Evolutionary conservation across 2,888 invertebrate species (phyloP).

Genomic region (Amphimallon solstitiale): DNA sequence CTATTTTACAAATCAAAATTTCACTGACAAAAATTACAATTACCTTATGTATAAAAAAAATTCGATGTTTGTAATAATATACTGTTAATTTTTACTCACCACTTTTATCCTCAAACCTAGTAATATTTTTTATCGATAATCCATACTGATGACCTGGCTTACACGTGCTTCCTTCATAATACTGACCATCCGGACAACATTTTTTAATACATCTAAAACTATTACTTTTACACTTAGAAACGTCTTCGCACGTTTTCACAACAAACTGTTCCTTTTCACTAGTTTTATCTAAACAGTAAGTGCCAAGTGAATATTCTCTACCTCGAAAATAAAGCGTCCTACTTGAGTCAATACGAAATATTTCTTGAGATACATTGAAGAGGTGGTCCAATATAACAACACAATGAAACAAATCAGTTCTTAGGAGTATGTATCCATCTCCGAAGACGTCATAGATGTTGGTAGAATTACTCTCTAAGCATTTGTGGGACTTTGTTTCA

Average conservation of each 20-base stretch:
- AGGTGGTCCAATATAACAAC: constrained; percentile 10
- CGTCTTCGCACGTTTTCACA: constrained; percentile 21
- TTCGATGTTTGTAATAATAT: not conserved
- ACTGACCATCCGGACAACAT: constrained; percentile 28
- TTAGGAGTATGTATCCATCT: not conserved
- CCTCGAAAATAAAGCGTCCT: not conserved
- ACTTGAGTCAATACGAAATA: not conserved
- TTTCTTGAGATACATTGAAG: not conserved
- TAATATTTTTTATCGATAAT: constrained; percentile 17
- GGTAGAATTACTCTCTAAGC: not conserved
- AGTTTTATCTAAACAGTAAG: constrained; percentile 23
- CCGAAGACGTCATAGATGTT: not conserved
- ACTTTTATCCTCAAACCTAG: constrained; percentile 18
- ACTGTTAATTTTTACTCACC: constrained; percentile 11
- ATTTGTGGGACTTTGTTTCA: constrained; percentile 12
- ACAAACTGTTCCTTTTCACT: not conserved
- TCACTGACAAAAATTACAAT: too few relatives aligned
- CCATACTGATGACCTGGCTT: constrained; percentile 15
- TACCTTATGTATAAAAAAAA: too few relatives aligned
- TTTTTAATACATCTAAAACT: constrained; percentile 24
- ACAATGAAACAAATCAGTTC: constrained; percentile 16
- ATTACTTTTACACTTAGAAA: not conserved
- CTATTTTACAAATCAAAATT: too few relatives aligned
- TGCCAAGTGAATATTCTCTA: not conserved
- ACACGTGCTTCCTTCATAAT: constrained; percentile 13